Conservation (phyloP, 2,797 vertebrate genomes). For the Fundulus diaphanus region DNA sequence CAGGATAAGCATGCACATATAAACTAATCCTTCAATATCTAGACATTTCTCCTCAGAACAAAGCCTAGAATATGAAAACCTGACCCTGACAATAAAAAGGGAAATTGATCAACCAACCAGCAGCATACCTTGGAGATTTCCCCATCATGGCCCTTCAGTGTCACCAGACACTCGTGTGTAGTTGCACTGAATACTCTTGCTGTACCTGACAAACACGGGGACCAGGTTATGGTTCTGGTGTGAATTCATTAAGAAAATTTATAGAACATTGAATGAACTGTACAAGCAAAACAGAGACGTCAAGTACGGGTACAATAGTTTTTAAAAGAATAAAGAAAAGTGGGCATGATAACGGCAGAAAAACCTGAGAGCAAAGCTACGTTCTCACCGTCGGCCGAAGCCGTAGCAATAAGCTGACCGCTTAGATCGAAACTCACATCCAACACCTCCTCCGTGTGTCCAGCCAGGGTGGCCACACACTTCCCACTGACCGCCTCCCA, state of each 20-base stretch:
- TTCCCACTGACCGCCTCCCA: constrained; percentile 86
- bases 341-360: neutral
- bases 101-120: neutral
- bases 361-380: neutral
- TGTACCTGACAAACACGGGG: constrained; percentile 79
- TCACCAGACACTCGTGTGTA: constrained; percentile 86
- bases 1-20: neutral
- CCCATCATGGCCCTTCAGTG: constrained; percentile 88
- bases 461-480: constrained; percentile 85
- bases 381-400: constrained; percentile 90
- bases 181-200: constrained; percentile 86
- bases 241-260: no score
- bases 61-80: neutral
- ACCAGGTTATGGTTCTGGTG: neutral
- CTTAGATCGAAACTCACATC: constrained; percentile 94
- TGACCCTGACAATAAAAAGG: neutral
- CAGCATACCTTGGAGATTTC: constrained; percentile 91
- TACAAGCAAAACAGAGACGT: no score
- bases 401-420: constrained; percentile 89
- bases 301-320: neutral
- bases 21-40: neutral
- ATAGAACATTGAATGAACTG: no score
- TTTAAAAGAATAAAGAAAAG: neutral
- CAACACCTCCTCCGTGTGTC: constrained; percentile 89
- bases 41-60: neutral